Evolutionary conservation across 1,140 invertebrate genomes (phyloP).

Genomic region (Scylla paramamosain): DNA sequence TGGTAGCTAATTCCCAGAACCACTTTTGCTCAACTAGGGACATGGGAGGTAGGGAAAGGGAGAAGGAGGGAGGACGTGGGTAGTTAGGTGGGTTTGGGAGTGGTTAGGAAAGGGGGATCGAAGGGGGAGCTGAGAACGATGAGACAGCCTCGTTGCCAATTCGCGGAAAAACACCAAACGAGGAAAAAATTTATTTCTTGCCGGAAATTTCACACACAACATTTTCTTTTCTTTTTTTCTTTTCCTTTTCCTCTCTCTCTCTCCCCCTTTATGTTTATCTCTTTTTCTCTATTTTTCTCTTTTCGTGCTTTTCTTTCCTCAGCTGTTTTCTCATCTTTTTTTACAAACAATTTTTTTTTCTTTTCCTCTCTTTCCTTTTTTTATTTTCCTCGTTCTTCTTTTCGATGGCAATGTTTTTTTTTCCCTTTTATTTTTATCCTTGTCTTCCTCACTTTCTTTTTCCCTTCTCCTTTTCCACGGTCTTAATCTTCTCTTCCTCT

Average conservation of each 20-base stretch:
- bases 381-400: too few species aligned
- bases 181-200: background rate
- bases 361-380: too few species aligned
- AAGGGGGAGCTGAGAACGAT: background rate
- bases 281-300: background rate
- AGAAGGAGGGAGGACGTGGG: background rate
- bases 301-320: background rate
- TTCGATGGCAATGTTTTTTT: too few species aligned
- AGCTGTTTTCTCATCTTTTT: background rate
- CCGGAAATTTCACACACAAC: background rate
- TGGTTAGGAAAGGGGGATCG: background rate
- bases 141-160: background rate
- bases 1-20: background rate
- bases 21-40: too few species aligned
- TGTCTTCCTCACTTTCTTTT: too few species aligned
- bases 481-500: too few species aligned
- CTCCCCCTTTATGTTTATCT: background rate
- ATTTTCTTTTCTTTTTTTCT: background rate
- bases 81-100: background rate
- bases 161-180: constrained; percentile 15
- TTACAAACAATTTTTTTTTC: background rate
- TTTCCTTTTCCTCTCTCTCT: background rate
- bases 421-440: too few species aligned
- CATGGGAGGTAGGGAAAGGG: background rate
- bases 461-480: too few species aligned